Conservation (phyloP, 2,797 vertebrate species). For the Pseudochirops corinnae region DNA sequence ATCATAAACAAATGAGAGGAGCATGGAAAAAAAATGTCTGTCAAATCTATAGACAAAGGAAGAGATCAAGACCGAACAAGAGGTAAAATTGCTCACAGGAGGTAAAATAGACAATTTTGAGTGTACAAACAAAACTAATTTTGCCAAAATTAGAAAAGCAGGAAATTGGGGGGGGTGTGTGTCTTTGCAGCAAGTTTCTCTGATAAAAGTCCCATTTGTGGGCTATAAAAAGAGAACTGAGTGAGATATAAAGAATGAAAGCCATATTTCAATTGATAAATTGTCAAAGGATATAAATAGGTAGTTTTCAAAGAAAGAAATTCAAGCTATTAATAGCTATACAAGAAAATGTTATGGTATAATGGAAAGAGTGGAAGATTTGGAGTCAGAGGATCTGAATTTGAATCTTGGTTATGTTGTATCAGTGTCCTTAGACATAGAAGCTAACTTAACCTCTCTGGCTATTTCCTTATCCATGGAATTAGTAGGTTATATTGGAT, state of each 20-base stretch:
- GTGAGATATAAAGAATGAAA: not conserved
- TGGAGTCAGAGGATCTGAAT: not conserved
- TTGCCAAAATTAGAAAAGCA: not conserved
- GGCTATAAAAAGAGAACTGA: not conserved
- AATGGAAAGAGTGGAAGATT: not conserved
- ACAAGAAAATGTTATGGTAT: not conserved
- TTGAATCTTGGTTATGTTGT: not conserved
- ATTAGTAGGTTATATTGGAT: not conserved
- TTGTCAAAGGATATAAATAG: not conserved
- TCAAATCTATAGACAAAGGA: not conserved
- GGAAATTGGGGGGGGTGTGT: not conserved
- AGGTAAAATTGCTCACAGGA: not conserved
- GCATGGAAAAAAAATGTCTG: not conserved
- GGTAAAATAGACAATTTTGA: not conserved
- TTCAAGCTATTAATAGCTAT: not conserved
- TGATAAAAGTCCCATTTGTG: too few species aligned
- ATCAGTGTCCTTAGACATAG: not conserved
- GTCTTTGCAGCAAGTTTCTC: too few species aligned
- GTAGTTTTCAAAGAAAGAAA: not conserved
- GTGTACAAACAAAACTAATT: not conserved
- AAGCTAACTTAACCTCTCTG: not conserved
- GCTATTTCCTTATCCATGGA: constrained; percentile 4
- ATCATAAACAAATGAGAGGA: not conserved
- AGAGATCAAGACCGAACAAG: not conserved
- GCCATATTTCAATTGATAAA: not conserved